Base-by-base conservation (phyloP, 2,888 invertebrate species). In the Hipparchia semele region DNA sequence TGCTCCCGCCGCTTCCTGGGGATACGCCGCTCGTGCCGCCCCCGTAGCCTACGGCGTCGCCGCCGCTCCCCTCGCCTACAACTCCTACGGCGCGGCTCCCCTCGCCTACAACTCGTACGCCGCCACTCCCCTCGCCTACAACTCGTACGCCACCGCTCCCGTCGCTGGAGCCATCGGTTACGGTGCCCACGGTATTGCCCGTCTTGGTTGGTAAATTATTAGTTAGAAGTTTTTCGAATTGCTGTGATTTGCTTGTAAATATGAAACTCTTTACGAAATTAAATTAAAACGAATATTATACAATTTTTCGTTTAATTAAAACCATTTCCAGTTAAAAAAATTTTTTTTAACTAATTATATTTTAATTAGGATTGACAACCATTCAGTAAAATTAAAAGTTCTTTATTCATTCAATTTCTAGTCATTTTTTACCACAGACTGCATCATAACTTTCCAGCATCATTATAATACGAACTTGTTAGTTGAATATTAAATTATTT, bases 121-220 rank as follows among this genome's bases (percentile, higher is more conserved):
- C 67, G 77, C 79, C 12, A 76, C 79, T 65, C 78, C 80, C 13
- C 76, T 84, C 51, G 79, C 78, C 45, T 61, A 61, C 61, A 61
- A 59, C 23, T 23, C 59, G 2, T 59, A 61, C 59, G 78, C n/a
- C 69, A 77, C 79, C 33, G 78, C 78, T 64, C 78, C 80, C 33
- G 75, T 84, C 51, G 79, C 77, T 23, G 77, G 75, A 13, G 77
- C 77, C 1, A 65, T 71, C 10, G 79, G 76, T 2, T 39, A 75
- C 76, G 71, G 84, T 60, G 82, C 84, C 39, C 84, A 83, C 56
- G 86, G 86, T 76, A 79, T 83, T 54, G 80, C 65, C 33, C 65
- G 65, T 12, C 13, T 65, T 12, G 65, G 65, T 33, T 65, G 65
- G 65, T 65, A 51, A 65, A 53, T 53, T 3, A 65, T 53, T 33